Conservation (phyloP, 2,888 invertebrate species). For the Polylopha cassiicola region DNA sequence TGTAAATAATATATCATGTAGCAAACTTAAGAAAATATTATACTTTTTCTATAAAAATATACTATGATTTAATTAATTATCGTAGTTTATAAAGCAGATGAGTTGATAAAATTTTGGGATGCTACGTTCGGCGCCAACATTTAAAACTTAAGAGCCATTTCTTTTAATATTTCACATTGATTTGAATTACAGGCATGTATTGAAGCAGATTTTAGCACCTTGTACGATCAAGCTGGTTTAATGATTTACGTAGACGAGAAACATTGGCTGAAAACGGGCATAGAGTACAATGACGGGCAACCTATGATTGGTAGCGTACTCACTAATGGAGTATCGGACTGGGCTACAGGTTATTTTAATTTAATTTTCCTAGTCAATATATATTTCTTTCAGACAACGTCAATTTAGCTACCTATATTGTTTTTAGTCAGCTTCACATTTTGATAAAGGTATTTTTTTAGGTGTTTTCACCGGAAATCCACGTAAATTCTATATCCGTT, state of each 20-base stretch:
- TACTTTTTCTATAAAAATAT: too few species aligned
- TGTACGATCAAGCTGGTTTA: conserved; percentile 64
- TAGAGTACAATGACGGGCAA: conserved; percentile 61
- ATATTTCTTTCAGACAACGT: not conserved
- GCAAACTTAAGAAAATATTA: too few species aligned
- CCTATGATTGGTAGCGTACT: conserved; percentile 60
- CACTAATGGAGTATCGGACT: conserved; percentile 57
- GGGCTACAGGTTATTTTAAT: conserved; percentile 68
- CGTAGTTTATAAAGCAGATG: too few species aligned
- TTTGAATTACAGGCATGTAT: conserved; percentile 43
- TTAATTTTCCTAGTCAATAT: conserved; percentile 3
- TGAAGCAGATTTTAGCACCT: conserved; percentile 50
- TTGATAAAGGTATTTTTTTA: too few species aligned
- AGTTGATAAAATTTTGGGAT: too few species aligned
- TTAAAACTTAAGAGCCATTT: too few species aligned
- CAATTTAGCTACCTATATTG: too few species aligned
- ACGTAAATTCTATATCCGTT: conserved; percentile 52
- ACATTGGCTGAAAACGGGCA: conserved; percentile 60
- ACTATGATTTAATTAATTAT: too few species aligned
- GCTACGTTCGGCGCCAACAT: too few species aligned
- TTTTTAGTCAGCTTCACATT: too few species aligned
- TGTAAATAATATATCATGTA: too few species aligned
- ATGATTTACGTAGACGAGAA: conserved; percentile 62
- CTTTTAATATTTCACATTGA: conserved; percentile 1
- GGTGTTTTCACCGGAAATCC: conserved; percentile 54